Percentiles rank a stretch among this genome's conserved stretches.
These are phyloP conservation scores for Oreochromis grahami DNA, from an alignment of 2,797 vertebrate species.

Conservation along the genomic window DNA sequence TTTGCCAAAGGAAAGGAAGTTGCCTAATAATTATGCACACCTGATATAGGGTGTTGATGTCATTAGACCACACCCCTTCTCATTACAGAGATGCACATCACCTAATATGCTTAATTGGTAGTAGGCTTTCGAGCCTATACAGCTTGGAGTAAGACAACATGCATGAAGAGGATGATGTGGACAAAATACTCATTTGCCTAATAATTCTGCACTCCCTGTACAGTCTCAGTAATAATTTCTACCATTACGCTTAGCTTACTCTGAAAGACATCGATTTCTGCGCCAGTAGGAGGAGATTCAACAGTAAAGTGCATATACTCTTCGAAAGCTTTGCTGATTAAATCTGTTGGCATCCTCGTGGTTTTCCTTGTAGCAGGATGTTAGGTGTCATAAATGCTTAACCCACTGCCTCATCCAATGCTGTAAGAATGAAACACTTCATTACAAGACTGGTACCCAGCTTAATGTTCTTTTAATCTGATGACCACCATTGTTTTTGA, in stretches of 20 bases:
- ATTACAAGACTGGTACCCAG: background rate
- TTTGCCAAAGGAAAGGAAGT: no score
- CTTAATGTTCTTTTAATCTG: background rate
- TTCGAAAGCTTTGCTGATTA: slow-evolving; percentile 22
- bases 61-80: no score
- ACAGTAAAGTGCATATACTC: background rate
- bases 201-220: no score
- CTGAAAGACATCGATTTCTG: slow-evolving; percentile 15
- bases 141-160: no score
- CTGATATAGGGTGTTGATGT: no score
- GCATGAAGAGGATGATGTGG: no score
- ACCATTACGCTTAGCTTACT: background rate
- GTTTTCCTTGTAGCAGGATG: background rate
- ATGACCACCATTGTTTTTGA: background rate
- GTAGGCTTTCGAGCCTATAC: no score
- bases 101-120: no score
- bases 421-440: background rate
- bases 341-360: background rate
- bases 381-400: slow-evolving; percentile 22
- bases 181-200: no score
- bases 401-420: background rate
- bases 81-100: no score
- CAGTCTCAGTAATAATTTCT: slow-evolving; percentile 15
- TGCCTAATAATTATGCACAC: no score
- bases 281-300: background rate